These are phyloP conservation scores for Amphipyra berbera DNA, from an alignment of 2,888 invertebrate species.

Conservation along the genomic window DNA sequence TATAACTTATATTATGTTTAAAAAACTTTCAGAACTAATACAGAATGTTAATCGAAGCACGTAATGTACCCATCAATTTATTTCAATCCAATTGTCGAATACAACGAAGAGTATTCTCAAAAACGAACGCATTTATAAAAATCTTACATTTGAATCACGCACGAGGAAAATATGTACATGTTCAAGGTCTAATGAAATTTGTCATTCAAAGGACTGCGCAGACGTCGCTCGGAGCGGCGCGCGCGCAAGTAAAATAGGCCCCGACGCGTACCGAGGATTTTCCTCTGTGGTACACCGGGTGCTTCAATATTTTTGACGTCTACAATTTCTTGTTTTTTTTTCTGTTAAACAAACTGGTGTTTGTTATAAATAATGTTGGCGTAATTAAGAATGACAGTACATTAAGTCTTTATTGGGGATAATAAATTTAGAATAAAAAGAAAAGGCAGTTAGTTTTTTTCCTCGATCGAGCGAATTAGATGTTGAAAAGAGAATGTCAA, in stretches of 20 bases:
- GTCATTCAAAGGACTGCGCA: conserved; percentile 80
- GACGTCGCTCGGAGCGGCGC: conserved; percentile 61
- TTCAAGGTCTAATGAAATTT: conserved; percentile 88
- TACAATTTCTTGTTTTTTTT: background rate
- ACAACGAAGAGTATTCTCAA: conserved; percentile 35
- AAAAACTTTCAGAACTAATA: background rate
- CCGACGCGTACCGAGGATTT: conserved; percentile 72
- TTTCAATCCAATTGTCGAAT: conserved; percentile 24
- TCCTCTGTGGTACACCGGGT: conserved; percentile 79
- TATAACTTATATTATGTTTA: too few species aligned
- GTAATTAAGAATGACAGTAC: background rate
- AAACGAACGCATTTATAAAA: conserved; percentile 39
- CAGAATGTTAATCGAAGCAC: conserved; percentile 2
- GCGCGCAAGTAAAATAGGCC: conserved; percentile 75
- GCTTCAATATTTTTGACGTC: conserved; percentile 6
- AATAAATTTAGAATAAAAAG: background rate
- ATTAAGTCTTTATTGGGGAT: background rate
- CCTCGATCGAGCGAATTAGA: background rate
- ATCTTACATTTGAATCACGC: conserved; percentile 81
- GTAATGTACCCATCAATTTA: conserved; percentile 12
- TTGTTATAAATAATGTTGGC: background rate
- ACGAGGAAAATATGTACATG: conserved; percentile 83
- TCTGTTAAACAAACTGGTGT: background rate
- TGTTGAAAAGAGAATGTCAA: conserved; percentile 27
- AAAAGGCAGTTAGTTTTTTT: background rate